These are phyloP conservation scores for Amaurobius ferox DNA, from an alignment of 2,888 invertebrate genomes.

Conservation along the genomic window DNA sequence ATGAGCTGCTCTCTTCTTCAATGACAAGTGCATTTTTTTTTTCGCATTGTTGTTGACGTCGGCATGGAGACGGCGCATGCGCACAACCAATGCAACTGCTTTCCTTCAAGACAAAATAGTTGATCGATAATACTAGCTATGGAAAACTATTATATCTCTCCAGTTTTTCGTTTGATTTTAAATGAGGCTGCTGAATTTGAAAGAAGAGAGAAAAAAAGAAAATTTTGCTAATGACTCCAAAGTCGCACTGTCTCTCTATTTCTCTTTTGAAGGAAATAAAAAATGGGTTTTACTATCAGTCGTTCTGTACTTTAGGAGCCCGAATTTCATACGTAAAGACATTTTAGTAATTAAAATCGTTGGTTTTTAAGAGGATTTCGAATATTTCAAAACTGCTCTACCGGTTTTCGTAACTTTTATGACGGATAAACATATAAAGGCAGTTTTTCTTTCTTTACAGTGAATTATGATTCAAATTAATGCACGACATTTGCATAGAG, in stretches of 20 bases:
- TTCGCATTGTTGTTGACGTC: constrained; percentile 45
- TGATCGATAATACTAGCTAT: constrained; percentile 59
- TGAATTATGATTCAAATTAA: not conserved
- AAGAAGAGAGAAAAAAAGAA: constrained; percentile 13
- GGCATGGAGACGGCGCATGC: constrained; percentile 34
- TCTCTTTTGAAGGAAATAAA: constrained; percentile 4
- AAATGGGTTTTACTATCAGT: not conserved
- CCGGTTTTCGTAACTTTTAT: not conserved
- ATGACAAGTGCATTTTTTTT: constrained; percentile 62
- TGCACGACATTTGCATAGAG: not conserved
- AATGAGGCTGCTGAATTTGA: constrained; percentile 42
- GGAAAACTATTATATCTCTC: constrained; percentile 57
- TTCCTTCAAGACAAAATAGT: constrained; percentile 23
- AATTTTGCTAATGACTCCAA: constrained; percentile 52
- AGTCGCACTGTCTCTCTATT: not conserved
- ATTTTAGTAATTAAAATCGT: constrained; percentile 7
- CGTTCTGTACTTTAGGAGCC: not conserved
- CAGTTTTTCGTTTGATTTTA: constrained; percentile 50
- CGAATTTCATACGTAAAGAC: not conserved
- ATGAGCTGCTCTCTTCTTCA: constrained; percentile 59
- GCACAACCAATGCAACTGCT: constrained; percentile 26
- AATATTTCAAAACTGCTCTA: not conserved
- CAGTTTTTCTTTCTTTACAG: not conserved
- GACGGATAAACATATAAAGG: not conserved
- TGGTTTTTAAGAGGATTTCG: not conserved